Base-by-base conservation (phyloP, 2,113 vertebrate species). In the Seriola aureovittata region DNA sequence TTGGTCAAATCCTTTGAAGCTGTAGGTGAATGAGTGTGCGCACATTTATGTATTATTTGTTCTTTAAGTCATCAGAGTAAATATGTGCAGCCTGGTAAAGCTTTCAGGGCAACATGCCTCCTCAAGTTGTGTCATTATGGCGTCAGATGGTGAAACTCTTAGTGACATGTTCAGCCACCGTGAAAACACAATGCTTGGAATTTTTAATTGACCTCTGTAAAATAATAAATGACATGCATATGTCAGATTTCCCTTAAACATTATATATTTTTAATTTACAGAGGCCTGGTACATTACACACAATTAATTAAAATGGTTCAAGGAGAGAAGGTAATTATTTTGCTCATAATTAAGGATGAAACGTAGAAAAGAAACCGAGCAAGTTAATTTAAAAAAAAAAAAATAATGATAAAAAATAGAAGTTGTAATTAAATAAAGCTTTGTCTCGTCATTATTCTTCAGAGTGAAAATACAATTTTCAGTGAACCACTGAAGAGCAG, bases 151-250 rank as follows among this genome's bases (percentile, higher is more conserved):
- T 62, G 54, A 62, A 75, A 78, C 23, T 25, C 60, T 67, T 63
- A 12, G 25, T 69, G 65, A n/a, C 62, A 5, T 50, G 68, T 71
- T 78, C 44, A 79, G 46, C 14, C 62, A 67, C 48, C 65, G 4
- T 71, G 64, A 79, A 84, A 67, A 82, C 23, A 66, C 2, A 14
- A 68, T 23, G 60, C 0, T 42, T 19, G 7, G 29, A 50, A 8
- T 77, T 82, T 80, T 78, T 74, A 72, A 84, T 85, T 62, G 88
- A 87, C 55, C 68, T 19, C 14, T 67, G 19, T 32, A 74, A 88
- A 92, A 81, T 71, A 91, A 88, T 81, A 75, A 79, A 12, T 71
- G 0, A 48, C 71, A 19, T 71, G 50, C 12, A 73, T 62, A 54
- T 70, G 32, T 75, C 42, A 58, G 29, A 8, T 64, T 80, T 64